A percentile compares a stretch with the other conserved stretches of the same genome.
Conservation (phyloP, 1,140 invertebrate genomes). For the Scaptomyza pallida region DNA sequence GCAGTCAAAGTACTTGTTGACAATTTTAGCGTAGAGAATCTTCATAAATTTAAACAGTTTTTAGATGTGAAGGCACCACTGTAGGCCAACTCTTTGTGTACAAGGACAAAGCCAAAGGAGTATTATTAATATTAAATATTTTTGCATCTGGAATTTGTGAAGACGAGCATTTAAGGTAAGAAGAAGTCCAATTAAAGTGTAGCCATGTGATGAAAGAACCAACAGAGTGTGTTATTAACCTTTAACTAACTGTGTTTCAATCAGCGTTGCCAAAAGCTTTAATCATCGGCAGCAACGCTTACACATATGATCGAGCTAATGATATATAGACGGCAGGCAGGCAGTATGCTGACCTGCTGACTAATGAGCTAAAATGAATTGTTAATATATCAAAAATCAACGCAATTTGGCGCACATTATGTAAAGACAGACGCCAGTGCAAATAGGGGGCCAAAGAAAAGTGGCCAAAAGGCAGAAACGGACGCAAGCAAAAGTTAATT, state of each 20-base stretch:
- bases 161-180: constrained; percentile 2
- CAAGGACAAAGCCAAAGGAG: not conserved
- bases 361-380: constrained; percentile 82
- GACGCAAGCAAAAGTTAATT: constrained; percentile 72
- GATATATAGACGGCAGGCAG: constrained; percentile 56
- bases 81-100: not conserved
- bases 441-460: not conserved
- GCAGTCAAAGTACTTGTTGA: constrained; percentile 1
- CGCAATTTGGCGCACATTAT: constrained; percentile 79
- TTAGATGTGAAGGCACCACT: not conserved
- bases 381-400: constrained; percentile 80
- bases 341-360: constrained; percentile 67
- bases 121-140: constrained; percentile 56
- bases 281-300: not conserved
- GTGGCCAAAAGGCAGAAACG: constrained; percentile 3
- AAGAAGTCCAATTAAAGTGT: constrained; percentile 9
- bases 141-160: constrained; percentile 37
- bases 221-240: not conserved
- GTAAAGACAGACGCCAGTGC: constrained; percentile 50
- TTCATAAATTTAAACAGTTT: not conserved
- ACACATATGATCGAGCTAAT: constrained; percentile 59
- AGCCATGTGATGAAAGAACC: not conserved
- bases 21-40: not conserved
- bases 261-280: not conserved
- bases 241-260: not conserved